Conservation (phyloP, 2,113 vertebrate genomes). For the Cacatua alba region DNA sequence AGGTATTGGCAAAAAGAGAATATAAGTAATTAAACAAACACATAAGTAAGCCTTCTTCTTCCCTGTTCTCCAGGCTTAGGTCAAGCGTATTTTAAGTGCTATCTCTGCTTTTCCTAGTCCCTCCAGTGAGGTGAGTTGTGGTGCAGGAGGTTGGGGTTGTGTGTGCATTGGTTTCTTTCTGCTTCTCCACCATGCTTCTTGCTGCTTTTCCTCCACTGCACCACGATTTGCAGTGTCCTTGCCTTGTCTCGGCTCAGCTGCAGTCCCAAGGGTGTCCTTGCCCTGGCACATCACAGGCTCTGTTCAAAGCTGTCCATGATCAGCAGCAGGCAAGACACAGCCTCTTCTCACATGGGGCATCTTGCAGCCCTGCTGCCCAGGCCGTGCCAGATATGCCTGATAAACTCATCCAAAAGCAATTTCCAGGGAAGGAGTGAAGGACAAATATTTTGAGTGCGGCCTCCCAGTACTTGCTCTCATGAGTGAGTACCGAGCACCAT, state of each 20-base stretch:
- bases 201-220: not conserved
- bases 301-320: not conserved
- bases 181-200: not conserved
- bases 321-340: not conserved
- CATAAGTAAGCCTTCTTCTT: not conserved
- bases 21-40: not conserved
- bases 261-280: not conserved
- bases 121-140: fast-evolving
- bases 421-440: not conserved
- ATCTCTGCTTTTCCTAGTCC: not conserved
- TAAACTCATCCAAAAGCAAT: not conserved
- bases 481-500: not conserved
- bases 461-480: not conserved
- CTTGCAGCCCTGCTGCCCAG: not conserved
- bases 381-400: not conserved
- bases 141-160: fast-evolving
- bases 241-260: not conserved
- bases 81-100: not conserved
- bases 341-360: not conserved
- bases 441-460: not conserved
- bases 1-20: not conserved
- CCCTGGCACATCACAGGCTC: not conserved
- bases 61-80: not conserved
- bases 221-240: not conserved
- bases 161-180: not conserved